Percentiles rank a stretch among this genome's conserved stretches.
These are phyloP conservation scores for Blastomussa wellsi DNA, from an alignment of 92 coral and sea anemone species.

Conservation along the genomic window DNA sequence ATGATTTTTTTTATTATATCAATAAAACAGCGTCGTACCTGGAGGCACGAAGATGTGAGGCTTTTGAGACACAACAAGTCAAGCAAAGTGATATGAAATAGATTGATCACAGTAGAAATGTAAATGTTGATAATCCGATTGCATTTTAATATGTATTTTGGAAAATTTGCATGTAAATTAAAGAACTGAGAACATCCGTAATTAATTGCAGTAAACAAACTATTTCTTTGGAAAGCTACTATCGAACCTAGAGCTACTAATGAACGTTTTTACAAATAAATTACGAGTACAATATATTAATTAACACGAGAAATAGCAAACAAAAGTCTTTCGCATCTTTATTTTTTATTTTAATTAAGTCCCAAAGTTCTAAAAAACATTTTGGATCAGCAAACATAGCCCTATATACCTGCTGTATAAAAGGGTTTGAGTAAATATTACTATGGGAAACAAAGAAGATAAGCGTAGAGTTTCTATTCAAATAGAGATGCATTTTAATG, in stretches of 20 bases:
- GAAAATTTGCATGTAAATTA: background rate
- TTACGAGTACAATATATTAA: background rate
- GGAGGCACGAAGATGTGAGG: background rate
- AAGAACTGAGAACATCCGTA: too few relatives aligned
- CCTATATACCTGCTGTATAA: background rate
- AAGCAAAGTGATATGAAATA: background rate
- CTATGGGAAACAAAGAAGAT: background rate
- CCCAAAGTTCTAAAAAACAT: background rate
- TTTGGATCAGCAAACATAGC: slow-evolving; percentile 8
- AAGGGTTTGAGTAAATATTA: slow-evolving; percentile 1
- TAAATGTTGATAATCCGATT: background rate
- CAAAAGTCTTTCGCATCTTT: background rate
- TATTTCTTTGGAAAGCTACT: background rate
- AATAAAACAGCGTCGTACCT: too few relatives aligned
- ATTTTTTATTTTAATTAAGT: background rate
- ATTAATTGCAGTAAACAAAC: background rate
- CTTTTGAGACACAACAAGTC: too few relatives aligned
- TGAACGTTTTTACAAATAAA: background rate
- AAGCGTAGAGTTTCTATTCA: background rate
- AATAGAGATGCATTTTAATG: slow-evolving; percentile 4
- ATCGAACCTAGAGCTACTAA: background rate
- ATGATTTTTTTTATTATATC: too few relatives aligned
- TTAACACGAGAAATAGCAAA: background rate
- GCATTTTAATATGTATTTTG: background rate
- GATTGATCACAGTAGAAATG: background rate